Base-by-base conservation (phyloP, 2,797 vertebrate genomes). In the Geotrypetes seraphini region DNA sequence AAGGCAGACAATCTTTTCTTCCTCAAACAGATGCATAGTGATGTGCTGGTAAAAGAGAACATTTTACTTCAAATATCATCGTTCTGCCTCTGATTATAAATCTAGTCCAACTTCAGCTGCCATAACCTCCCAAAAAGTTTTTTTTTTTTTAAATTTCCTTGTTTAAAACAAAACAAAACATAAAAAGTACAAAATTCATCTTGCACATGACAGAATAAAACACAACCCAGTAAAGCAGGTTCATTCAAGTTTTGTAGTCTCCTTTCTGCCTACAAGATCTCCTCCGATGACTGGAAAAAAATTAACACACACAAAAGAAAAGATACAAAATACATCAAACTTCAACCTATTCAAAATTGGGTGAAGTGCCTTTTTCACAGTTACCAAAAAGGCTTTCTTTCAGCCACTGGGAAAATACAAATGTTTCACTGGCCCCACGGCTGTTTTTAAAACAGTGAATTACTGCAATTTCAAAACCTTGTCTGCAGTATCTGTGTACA, bases 21-120 rank as follows among this genome's bases (percentile, higher is more conserved):
- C 7, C 37, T 31, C 69, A 48, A 74, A 78, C 73, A 78, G 72
- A 77, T 84, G 84, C 80, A 83, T 80, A 83, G 84, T 80, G 78
- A 78, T 78, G 75, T 81, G 82, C 78, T 82, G 83, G 80, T 81
- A 72, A 57, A 59, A 75, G 67, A 83, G 74, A 80, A 75, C 75
- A 66, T 45, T 43, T 55, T 50, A 40, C 71, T 72, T 72, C 47
- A 66, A 39, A 55, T 60, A 75, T 71, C 73, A 66, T 60, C 66
- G 33, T 60, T 61, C 65, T 53, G 75, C 72, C 77, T 75, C 59
- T 35, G 57, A 69, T 71, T 53, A 68, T 69, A 71, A 69, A 78
- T 65, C 56, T 57, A 65, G 67, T 78, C 71, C 57, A 36, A 81
- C 79, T 83, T 70, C 72, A 79, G 79, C 82, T 81, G 81, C 84